Evolutionary conservation across 1,140 invertebrate genomes (phyloP), one percentile per base, ranked within the genome.

Genomic region (Wasmannia auropunctata): DNA sequence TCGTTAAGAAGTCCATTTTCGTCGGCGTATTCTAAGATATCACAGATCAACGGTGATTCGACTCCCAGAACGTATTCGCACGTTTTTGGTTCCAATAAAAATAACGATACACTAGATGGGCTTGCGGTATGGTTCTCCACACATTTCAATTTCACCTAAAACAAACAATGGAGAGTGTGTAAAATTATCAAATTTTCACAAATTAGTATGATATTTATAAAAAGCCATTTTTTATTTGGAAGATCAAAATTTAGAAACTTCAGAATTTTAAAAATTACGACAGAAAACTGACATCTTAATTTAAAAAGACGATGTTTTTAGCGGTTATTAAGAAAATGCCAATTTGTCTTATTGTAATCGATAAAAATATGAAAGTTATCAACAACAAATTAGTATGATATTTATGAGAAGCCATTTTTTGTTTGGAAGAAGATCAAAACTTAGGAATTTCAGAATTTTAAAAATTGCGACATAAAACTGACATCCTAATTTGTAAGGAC

Each of bases 11-110:
- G 93, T 34, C 97, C 97, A 91, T 97, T 96, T 70, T 97, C 96
- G 93, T 98, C 97, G 0, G 97, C 97, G 80, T 96, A 95, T 14
- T 97, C 96, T 56, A 99, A 94, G 75, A 99, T 97, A 91, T 98
- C 96, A 95, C 98, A 99, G 85, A 99, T 97, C 0, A 99, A 93
- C 0, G 97, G 96, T 4, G 98, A 98, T 94, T 99, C 98, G 0
- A 99, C 98, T 22, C 98, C 98, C 28, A 99, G 93, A 79, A 99
- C 97, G 90, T 99, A 99, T 94, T 99, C 97, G 93, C 99, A 99
- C 19, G 97, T 97, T 94, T 97, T 97, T 16, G 98, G 98, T 92
- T 99, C 99, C 11, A 98, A 92, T 22, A 99, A 95, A 94, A 98
- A 99, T 54, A 99, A 95, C 0, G 98, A 97, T 0, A 99, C 97